phyloP scores from a whole-genome alignment of 1,140 invertebrate species.

The Samia ricini region DNA sequence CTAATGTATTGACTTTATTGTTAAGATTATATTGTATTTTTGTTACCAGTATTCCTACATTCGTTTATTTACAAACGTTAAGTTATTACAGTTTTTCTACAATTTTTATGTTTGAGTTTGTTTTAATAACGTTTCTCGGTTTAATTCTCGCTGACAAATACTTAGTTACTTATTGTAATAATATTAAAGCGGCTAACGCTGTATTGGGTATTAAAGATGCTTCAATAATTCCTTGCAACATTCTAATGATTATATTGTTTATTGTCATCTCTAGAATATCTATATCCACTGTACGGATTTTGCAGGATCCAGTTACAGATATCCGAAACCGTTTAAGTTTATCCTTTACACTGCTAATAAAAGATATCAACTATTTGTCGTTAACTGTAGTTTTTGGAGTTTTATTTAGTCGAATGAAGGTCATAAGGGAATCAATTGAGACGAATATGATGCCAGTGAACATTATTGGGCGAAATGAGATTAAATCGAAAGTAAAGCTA shows the following conservation, averaged over 20 bases:
- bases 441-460: neutral
- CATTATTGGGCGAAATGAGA: too few relatives aligned
- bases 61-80: too few relatives aligned
- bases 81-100: neutral
- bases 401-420: constrained; percentile 5
- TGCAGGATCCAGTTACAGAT: neutral
- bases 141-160: neutral
- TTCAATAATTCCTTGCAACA: neutral
- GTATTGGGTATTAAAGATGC: neutral
- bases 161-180: neutral
- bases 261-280: neutral
- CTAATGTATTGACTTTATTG: neutral
- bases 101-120: neutral
- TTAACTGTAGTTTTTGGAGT: neutral
- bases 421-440: neutral
- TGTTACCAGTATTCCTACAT: neutral
- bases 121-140: neutral
- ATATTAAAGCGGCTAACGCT: neutral
- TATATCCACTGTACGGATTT: neutral
- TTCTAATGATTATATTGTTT: neutral
- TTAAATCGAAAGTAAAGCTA: constrained; percentile 2
- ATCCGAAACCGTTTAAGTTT: neutral
- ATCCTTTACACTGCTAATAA: neutral
- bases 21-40: constrained; percentile 1
- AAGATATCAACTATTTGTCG: neutral